Base-by-base conservation (phyloP, 2,113 vertebrate species). In the Aspiorhynchus laticeps region DNA sequence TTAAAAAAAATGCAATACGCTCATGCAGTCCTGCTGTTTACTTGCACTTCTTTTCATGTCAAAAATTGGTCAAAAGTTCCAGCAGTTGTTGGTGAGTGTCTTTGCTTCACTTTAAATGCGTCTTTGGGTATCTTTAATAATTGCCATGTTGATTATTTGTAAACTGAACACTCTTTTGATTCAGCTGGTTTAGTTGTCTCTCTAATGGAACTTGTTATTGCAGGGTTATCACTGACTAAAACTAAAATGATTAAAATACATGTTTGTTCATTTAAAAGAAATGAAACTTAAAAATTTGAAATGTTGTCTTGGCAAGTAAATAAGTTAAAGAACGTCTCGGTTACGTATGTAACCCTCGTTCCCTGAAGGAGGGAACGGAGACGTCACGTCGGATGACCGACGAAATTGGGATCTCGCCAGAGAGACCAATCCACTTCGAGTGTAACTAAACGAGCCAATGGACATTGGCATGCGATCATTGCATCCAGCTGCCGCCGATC, bases 1-100 rank as follows among this genome's bases (percentile, higher is more conserved):
- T 91, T 53, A 53, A 93, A 91, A 92, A 93, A 93, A 89, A 63
- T 26, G 91, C 92, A 91, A 74, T 43, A 82, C 81, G 83, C 87
- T 87, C 46, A 26, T 21, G 59, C 26, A 28, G 21, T 76, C 26
- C 19, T 17, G 33, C 24, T 65, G 26, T 53, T 59, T 75, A 63
- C 36, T 56, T 53, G 17, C 31, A 53, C 79, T 36, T 46, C 69
- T 73, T 73, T 73, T 73, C 8, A 61, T n/a, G 56, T 61, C 8
- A n/a, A 9, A n/a, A n/a, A 61, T n/a, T n/a, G 56, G 65, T 33
- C 12, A 31, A 17, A 8, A 26, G 0, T 36, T 28, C 48, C 28
- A 48, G 17, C 38, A 26, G 33, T 14, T 26, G 6, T 43, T 21
- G 14, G 14, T 0, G 21, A 36, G n/a, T 53, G 33, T 84, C 11